A percentile compares a stretch with the other conserved stretches of the same genome.
Conservation (phyloP, 2,113 vertebrate genomes). For the Carollia perspicillata region DNA sequence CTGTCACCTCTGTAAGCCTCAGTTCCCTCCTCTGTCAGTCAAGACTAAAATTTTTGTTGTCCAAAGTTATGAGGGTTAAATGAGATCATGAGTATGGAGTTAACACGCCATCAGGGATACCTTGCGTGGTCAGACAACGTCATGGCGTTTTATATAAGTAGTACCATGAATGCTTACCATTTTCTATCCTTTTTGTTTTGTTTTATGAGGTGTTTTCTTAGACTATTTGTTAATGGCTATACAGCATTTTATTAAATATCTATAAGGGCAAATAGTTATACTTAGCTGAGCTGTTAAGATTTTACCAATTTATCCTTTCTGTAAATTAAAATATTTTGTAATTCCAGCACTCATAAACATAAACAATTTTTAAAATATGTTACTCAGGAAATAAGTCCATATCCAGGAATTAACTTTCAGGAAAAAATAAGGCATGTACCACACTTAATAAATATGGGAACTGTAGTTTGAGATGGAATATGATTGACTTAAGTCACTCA, state of each 20-base stretch:
- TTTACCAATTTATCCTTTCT: not conserved
- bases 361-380: not conserved
- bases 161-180: not conserved
- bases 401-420: not conserved
- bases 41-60: not conserved
- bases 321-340: not conserved
- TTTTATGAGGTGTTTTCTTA: not conserved
- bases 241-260: not conserved
- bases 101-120: not conserved
- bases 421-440: not conserved
- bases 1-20: not conserved
- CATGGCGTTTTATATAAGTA: not conserved
- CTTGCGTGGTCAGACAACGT: not conserved
- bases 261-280: not conserved
- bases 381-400: not conserved
- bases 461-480: not conserved
- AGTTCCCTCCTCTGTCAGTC: not conserved
- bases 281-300: not conserved
- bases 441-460: not conserved
- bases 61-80: not conserved
- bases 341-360: not conserved
- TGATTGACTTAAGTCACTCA: not conserved
- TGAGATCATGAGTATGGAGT: not conserved
- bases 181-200: not conserved
- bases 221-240: not conserved